phyloP scores from a whole-genome alignment of 1,140 invertebrate genomes.

The Panagrolaimus sp. region DNA sequence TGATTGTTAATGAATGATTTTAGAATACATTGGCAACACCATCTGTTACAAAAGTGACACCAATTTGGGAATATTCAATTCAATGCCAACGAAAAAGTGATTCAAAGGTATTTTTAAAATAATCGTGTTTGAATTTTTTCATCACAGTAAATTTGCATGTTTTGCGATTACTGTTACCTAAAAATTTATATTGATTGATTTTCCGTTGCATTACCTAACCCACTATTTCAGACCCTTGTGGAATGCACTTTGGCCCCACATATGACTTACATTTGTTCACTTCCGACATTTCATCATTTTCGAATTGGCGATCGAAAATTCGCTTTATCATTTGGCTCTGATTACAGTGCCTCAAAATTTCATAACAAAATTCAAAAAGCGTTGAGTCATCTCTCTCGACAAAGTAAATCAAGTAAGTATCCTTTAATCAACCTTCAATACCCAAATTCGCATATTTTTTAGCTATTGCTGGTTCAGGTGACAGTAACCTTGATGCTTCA shows the following conservation, averaged over 20 bases:
- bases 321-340: constrained; percentile 24
- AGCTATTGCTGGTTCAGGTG: constrained; percentile 20
- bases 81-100: constrained; percentile 24
- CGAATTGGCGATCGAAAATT: constrained; percentile 27
- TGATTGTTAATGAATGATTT: constrained; percentile 16
- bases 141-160: too few relatives aligned
- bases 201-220: background rate
- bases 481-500: constrained; percentile 27
- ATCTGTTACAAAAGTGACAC: constrained; percentile 18
- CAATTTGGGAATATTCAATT: constrained; percentile 27
- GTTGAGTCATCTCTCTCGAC: constrained; percentile 23
- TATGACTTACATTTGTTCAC: constrained; percentile 24
- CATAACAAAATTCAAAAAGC: constrained; percentile 30
- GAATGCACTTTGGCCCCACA: constrained; percentile 25
- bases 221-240: constrained; percentile 20
- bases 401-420: constrained; percentile 29
- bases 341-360: constrained; percentile 25
- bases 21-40: constrained; percentile 16
- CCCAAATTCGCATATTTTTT: background rate
- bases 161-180: too few relatives aligned
- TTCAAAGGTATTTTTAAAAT: constrained; percentile 17
- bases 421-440: background rate
- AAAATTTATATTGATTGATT: background rate
- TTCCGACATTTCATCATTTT: constrained; percentile 31
- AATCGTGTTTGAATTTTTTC: background rate